These are phyloP conservation scores for Drosophila truncata DNA, from an alignment of 1,140 invertebrate genomes.

Conservation along the genomic window DNA sequence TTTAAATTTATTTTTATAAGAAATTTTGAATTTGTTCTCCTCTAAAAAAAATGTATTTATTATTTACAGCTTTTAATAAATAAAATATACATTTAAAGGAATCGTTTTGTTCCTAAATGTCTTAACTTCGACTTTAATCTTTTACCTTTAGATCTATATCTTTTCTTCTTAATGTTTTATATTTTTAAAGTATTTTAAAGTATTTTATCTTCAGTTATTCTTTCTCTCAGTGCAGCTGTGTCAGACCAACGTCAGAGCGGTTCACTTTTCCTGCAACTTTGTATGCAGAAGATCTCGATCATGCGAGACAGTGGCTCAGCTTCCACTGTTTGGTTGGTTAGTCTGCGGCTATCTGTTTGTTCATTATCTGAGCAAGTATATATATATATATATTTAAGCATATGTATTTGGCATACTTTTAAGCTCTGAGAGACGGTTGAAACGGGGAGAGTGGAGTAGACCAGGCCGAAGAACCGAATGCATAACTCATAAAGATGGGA, in stretches of 20 bases:
- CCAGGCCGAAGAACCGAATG: constrained; percentile 21
- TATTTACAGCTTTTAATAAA: too few relatives aligned
- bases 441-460: constrained; percentile 31
- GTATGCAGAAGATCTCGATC: constrained; percentile 74
- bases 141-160: too few relatives aligned
- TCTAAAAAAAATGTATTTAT: too few relatives aligned
- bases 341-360: constrained; percentile 69
- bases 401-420: constrained; percentile 71
- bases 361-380: constrained; percentile 60
- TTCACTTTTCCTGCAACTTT: constrained; percentile 62
- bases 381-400: constrained; percentile 14
- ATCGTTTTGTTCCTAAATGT: too few relatives aligned
- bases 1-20: too few relatives aligned
- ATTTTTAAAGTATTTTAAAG: neutral
- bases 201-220: neutral
- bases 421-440: constrained; percentile 10
- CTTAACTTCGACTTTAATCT: too few relatives aligned
- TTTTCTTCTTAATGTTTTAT: too few relatives aligned
- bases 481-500: constrained; percentile 72
- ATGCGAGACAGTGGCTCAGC: constrained; percentile 42
- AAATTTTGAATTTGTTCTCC: too few relatives aligned
- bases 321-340: constrained; percentile 23
- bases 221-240: constrained; percentile 5
- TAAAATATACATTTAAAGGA: too few relatives aligned
- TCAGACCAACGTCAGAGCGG: constrained; percentile 41